Percentiles rank a stretch among this genome's conserved stretches.
Conservation (phyloP, 2,888 invertebrate species). For the Blastobasis adustella region DNA sequence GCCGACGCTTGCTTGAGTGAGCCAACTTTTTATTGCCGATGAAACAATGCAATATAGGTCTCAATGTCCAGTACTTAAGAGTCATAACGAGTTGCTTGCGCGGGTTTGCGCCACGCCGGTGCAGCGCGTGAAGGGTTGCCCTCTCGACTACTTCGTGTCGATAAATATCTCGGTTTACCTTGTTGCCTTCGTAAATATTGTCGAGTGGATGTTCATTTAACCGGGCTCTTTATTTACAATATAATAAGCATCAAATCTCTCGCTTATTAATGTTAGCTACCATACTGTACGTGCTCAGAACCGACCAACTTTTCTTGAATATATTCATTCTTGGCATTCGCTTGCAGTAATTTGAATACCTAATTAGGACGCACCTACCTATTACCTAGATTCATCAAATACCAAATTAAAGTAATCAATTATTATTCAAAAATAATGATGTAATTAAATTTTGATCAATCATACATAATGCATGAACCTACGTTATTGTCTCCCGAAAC, state of each 20-base stretch:
- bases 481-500: conserved; percentile 65
- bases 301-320: too few species aligned
- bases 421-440: conserved; percentile 54
- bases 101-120: conserved; percentile 30
- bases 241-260: too few species aligned
- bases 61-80: background rate
- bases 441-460: conserved; percentile 45
- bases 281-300: too few species aligned
- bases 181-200: conserved; percentile 56
- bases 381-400: too few species aligned
- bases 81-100: background rate
- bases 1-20: conserved; percentile 44
- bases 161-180: conserved; percentile 63
- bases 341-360: background rate
- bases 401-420: conserved; percentile 51
- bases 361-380: background rate
- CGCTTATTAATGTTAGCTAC: too few species aligned
- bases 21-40: conserved; percentile 7
- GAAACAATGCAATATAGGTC: conserved; percentile 3
- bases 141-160: conserved; percentile 59
- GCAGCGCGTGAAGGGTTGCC: conserved; percentile 63
- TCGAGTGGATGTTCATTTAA: conserved; percentile 36
- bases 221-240: conserved; percentile 5
- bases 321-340: too few species aligned
- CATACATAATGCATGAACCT: conserved; percentile 49